phyloP scores from a whole-genome alignment of 2,888 invertebrate genomes.

The Augiades crinisus region DNA sequence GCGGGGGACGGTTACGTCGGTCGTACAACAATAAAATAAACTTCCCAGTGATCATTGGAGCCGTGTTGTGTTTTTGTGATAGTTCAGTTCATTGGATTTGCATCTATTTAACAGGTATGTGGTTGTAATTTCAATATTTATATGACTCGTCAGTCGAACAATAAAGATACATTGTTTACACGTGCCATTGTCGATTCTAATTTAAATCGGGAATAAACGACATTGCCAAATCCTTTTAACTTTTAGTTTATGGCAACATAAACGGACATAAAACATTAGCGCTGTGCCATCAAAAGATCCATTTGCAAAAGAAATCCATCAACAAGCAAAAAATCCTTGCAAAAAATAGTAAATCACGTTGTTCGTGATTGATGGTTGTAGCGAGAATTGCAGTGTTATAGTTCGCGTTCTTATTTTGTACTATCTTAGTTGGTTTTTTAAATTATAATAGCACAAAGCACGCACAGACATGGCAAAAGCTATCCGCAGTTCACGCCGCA shows the following conservation, averaged over 20 bases:
- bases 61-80: slow-evolving; percentile 38
- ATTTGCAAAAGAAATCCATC: neutral
- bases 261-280: neutral
- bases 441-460: neutral
- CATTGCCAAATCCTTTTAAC: neutral
- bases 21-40: slow-evolving; percentile 39
- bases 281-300: neutral
- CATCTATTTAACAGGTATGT: slow-evolving; percentile 17
- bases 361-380: neutral
- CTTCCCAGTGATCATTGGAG: slow-evolving; percentile 38
- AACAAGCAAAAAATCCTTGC: too few species aligned
- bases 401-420: neutral
- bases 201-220: slow-evolving; percentile 7
- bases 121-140: neutral
- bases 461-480: slow-evolving; percentile 2
- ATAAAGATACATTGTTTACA: slow-evolving; percentile 25
- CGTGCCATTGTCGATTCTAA: slow-evolving; percentile 12
- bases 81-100: slow-evolving; percentile 19
- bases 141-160: slow-evolving; percentile 4
- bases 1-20: slow-evolving; percentile 32
- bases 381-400: neutral
- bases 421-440: too few species aligned
- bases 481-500: slow-evolving; percentile 24
- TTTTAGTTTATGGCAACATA: neutral
- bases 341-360: neutral